Conservation (phyloP, 2,888 invertebrate species). For the Camptogramma bilineatum region DNA sequence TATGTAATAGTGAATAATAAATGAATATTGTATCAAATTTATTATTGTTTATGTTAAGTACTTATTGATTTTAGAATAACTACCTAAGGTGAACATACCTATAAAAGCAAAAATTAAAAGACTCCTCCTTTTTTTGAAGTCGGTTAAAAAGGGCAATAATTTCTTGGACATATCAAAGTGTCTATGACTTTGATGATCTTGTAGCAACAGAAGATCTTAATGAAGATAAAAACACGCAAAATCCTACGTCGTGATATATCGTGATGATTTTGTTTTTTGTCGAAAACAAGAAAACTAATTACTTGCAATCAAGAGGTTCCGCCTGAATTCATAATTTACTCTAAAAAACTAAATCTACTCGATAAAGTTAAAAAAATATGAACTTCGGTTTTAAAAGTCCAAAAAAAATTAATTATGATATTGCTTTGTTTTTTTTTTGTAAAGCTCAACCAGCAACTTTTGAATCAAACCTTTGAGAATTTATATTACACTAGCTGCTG, state of each 20-base stretch:
- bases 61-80: too few relatives aligned
- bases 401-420: neutral
- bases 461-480: too few relatives aligned
- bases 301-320: slow-evolving; percentile 28
- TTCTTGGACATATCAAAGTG: too few relatives aligned
- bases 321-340: slow-evolving; percentile 15
- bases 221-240: neutral
- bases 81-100: too few relatives aligned
- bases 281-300: slow-evolving; percentile 11
- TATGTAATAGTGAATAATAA: slow-evolving; percentile 41
- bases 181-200: neutral
- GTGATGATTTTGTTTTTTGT: slow-evolving; percentile 28
- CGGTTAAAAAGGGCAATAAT: too few relatives aligned
- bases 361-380: neutral
- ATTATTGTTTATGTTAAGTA: too few relatives aligned
- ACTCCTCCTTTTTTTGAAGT: too few relatives aligned
- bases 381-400: neutral
- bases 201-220: neutral
- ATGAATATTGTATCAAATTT: slow-evolving; percentile 42
- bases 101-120: too few relatives aligned
- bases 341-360: neutral
- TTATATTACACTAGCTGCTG: too few relatives aligned
- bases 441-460: too few relatives aligned
- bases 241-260: slow-evolving; percentile 19
- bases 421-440: too few relatives aligned